Evolutionary conservation across 2,888 invertebrate genomes (phyloP).

Genomic region (Barypeithes pellucidus): DNA sequence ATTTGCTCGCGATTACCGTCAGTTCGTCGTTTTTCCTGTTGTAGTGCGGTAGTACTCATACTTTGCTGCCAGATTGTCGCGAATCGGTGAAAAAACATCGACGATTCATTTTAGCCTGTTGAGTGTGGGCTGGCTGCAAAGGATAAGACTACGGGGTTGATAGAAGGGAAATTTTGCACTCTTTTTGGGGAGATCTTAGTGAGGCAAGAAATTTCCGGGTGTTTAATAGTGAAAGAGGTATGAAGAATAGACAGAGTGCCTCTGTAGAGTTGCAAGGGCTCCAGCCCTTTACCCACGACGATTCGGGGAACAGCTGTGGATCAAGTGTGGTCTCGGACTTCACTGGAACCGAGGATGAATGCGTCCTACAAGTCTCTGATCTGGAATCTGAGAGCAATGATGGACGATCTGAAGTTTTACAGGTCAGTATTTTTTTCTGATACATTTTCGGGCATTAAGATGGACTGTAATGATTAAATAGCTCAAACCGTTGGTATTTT

Average conservation of each 20-base stretch:
- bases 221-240: conserved; percentile 34
- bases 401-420: conserved; percentile 68
- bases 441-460: neutral
- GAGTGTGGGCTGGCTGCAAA: conserved; percentile 21
- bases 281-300: conserved; percentile 61
- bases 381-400: conserved; percentile 73
- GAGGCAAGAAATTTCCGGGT: conserved; percentile 17
- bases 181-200: conserved; percentile 9
- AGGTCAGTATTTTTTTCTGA: conserved; percentile 62
- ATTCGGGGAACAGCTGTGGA: conserved; percentile 71
- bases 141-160: conserved; percentile 16
- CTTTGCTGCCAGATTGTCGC: conserved; percentile 35
- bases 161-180: neutral
- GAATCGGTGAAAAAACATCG: conserved; percentile 33
- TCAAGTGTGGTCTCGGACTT: conserved; percentile 70
- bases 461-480: neutral
- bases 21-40: conserved; percentile 35
- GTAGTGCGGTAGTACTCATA: conserved; percentile 25
- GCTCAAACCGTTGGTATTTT: neutral
- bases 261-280: conserved; percentile 44
- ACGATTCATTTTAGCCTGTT: conserved; percentile 44
- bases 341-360: conserved; percentile 72
- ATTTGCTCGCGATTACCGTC: conserved; percentile 24
- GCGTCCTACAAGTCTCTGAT: conserved; percentile 75
- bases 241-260: conserved; percentile 49